Evolutionary conservation across 53 echinoderm and acorn worm genomes (phyloP).

Genomic region (Echinometra lucunter): DNA sequence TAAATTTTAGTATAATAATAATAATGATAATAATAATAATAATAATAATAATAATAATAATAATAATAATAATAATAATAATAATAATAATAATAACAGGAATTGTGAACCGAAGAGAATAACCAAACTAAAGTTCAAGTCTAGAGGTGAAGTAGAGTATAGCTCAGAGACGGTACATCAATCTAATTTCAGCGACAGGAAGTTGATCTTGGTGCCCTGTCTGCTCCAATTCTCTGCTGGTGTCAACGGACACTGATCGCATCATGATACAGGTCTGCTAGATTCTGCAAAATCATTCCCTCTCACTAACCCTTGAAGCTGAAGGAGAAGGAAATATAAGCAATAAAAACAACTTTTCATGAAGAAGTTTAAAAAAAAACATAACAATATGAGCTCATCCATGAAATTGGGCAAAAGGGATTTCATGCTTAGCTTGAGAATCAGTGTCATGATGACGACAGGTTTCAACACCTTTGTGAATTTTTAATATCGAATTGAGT

Average conservation of each 20-base stretch:
- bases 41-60: too few relatives aligned
- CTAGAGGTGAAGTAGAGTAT: not conserved
- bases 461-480: not conserved
- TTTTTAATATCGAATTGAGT: not conserved
- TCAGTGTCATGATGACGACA: not conserved
- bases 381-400: not conserved
- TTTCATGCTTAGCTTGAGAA: not conserved
- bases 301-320: not conserved
- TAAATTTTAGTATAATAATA: too few relatives aligned
- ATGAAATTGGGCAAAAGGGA: conserved; percentile 24
- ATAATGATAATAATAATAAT: too few relatives aligned
- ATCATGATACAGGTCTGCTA: conserved; percentile 32
- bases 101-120: too few relatives aligned
- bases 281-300: conserved; percentile 46
- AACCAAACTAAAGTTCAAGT: not conserved
- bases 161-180: not conserved
- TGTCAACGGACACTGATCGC: conserved; percentile 45
- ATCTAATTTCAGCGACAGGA: conserved; percentile 51
- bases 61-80: too few relatives aligned
- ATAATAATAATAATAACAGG: too few relatives aligned
- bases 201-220: conserved; percentile 53
- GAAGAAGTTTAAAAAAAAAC: not conserved
- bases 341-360: conserved; percentile 1
- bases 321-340: not conserved
- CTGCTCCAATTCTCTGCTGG: conserved; percentile 54